These are phyloP conservation scores for Alloplasta piceator DNA, from an alignment of 2,888 invertebrate genomes.

Conservation along the genomic window DNA sequence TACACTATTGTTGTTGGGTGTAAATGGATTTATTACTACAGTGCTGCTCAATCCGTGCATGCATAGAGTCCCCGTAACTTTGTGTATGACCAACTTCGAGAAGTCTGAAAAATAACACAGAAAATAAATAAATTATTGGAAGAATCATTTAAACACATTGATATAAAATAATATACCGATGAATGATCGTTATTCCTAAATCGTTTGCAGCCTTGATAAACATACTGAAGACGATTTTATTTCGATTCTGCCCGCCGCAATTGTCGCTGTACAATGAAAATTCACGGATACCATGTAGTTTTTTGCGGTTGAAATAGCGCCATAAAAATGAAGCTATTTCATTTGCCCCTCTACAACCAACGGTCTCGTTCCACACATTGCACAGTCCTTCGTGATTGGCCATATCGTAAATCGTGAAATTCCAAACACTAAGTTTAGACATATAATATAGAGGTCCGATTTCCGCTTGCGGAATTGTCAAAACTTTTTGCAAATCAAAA, in stretches of 20 bases:
- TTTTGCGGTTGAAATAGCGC: slow-evolving; percentile 26
- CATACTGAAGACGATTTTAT: slow-evolving; percentile 57
- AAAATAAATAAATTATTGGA: slow-evolving; percentile 1
- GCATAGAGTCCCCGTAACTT: slow-evolving; percentile 32
- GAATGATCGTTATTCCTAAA: slow-evolving; percentile 50
- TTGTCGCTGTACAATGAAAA: slow-evolving; percentile 52
- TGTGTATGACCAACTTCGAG: slow-evolving; percentile 38
- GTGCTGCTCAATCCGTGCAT: slow-evolving; percentile 33
- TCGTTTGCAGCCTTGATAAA: slow-evolving; percentile 37
- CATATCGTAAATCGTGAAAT: slow-evolving; percentile 60
- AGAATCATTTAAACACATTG: neutral
- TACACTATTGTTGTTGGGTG: slow-evolving; percentile 26
- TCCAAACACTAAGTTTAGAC: slow-evolving; percentile 57
- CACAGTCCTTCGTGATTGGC: slow-evolving; percentile 46
- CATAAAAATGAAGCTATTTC: slow-evolving; percentile 54
- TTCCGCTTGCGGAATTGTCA: slow-evolving; percentile 57
- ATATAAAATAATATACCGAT: slow-evolving; percentile 6
- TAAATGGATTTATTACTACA: slow-evolving; percentile 32
- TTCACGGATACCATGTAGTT: neutral
- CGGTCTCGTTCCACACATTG: slow-evolving; percentile 59
- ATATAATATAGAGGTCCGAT: slow-evolving; percentile 55
- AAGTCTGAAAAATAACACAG: neutral
- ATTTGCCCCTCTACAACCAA: slow-evolving; percentile 56
- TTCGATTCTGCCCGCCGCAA: slow-evolving; percentile 42
- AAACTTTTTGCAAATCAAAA: slow-evolving; percentile 59